Conservation (phyloP, 2,888 invertebrate species). For the Ellobium chinense region DNA sequence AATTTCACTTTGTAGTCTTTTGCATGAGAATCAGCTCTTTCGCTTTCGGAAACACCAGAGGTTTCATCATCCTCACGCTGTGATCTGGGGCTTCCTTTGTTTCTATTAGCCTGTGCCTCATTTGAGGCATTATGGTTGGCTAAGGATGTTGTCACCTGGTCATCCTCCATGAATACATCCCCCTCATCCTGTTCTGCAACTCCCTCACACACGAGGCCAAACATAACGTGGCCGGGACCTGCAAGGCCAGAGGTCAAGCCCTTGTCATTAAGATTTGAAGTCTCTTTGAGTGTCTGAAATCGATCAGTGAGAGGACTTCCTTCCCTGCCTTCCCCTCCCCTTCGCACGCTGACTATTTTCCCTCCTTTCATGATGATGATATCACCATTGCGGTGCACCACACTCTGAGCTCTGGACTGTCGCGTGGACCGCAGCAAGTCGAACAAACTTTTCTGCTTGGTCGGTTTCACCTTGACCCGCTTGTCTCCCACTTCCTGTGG, state of each 20-base stretch:
- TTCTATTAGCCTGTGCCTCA: background rate
- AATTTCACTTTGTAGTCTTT: background rate
- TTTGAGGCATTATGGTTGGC: conserved; percentile 10
- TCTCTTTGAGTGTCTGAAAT: background rate
- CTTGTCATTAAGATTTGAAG: background rate
- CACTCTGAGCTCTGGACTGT: conserved; percentile 54
- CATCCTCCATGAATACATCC: background rate
- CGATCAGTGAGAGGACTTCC: conserved; percentile 11
- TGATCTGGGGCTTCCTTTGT: background rate
- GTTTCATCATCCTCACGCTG: background rate
- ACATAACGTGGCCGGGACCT: conserved; percentile 32
- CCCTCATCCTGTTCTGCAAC: background rate
- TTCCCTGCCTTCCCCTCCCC: conserved; percentile 5
- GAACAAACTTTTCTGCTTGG: conserved; percentile 48
- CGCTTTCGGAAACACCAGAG: background rate
- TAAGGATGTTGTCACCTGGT: background rate
- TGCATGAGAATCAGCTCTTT: background rate
- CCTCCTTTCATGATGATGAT: conserved; percentile 71
- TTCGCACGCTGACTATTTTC: conserved; percentile 66
- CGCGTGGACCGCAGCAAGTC: conserved; percentile 49
- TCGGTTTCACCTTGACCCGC: background rate
- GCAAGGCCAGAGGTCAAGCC: conserved; percentile 7
- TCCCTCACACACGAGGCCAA: conserved; percentile 5
- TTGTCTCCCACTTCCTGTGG: background rate
- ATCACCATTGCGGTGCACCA: conserved; percentile 68